Base-by-base conservation (phyloP, 53 echinoderm and acorn worm genomes). In the Apostichopus leukothele region DNA sequence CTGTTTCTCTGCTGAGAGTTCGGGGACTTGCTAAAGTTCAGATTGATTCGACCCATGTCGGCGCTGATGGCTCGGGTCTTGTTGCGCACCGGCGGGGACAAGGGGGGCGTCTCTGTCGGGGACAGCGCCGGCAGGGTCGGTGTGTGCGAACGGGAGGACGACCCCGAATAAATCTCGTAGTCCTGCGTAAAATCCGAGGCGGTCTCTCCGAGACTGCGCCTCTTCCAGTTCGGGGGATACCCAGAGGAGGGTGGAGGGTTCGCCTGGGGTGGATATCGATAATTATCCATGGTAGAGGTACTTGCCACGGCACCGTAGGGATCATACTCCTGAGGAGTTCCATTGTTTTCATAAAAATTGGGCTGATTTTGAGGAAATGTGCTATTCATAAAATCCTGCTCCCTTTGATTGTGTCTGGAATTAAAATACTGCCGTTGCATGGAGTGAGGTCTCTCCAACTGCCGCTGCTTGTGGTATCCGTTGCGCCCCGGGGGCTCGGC, bases 61-160 rank as follows among this genome's bases (percentile, higher is more conserved):
- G 89, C 60, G 76, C 91, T 91, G 53, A 84, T 51, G 5, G 88
- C 89, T 21, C 84, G 91, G 80, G 79, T 87, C 74, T 54, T 13
- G 78, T 90, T 92, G 67, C 86, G 67, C 67, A 9, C 86, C 0
- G 92, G 94, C 9, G 90, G 89, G 5, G 96, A 90, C 14, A 86
- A 89, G 4, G 92, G 90, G 51, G 94, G 94, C 19, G 94, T 93
- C n/a, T 90, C 94, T 86, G 91, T 93, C 1, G 98, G 98, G n/a
- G 98, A 95, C 50, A 97, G 83, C 6, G 94, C 94, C 1, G 98
- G 95, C 16, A 97, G 86, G 2, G 91, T 90, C 4, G 98, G 98
- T 6, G 98, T 97, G 92, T 92, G 91, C 5, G 98, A 97, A 86
- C 94, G 78, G 3, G 98, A 94, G 1, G 95, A 94, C 25, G 94